Evolutionary conservation across 2,797 vertebrate species (phyloP).

Genomic region (Tokudaia tokunoshimensis): DNA sequence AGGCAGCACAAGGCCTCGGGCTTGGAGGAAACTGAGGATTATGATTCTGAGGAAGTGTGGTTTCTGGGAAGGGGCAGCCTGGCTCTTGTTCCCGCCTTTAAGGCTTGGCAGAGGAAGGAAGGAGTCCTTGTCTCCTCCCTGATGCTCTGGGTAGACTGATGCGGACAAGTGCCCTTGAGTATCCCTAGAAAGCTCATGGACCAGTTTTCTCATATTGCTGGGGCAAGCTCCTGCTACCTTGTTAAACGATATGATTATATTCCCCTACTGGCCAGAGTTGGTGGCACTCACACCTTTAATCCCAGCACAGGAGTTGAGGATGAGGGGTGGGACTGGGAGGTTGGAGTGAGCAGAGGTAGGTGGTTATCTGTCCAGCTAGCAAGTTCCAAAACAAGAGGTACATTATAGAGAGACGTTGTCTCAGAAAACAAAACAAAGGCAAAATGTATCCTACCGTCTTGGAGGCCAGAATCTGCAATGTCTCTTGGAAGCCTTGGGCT

Average conservation of each 20-base stretch:
- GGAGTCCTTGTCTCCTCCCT: neutral
- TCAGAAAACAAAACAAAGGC: neutral
- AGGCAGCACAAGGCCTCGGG: neutral
- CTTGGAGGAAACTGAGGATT: neutral
- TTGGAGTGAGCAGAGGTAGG: neutral
- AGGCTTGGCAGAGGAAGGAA: neutral
- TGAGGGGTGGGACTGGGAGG: neutral
- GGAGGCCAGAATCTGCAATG: neutral
- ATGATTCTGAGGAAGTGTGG: neutral
- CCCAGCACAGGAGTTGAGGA: neutral
- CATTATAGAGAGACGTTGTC: neutral
- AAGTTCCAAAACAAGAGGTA: neutral
- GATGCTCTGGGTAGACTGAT: neutral
- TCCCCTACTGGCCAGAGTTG: neutral
- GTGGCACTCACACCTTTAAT: neutral
- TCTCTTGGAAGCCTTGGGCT: neutral
- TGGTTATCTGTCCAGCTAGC: neutral
- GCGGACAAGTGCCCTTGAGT: neutral
- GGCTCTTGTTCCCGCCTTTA: neutral
- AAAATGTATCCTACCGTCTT: neutral
- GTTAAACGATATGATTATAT: neutral
- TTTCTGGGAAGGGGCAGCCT: neutral
- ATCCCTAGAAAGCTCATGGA: neutral
- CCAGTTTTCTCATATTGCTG: neutral
- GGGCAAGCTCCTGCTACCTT: neutral